These are phyloP conservation scores for Polydrusus cervinus DNA, from an alignment of 2,888 invertebrate species.

Conservation along the genomic window DNA sequence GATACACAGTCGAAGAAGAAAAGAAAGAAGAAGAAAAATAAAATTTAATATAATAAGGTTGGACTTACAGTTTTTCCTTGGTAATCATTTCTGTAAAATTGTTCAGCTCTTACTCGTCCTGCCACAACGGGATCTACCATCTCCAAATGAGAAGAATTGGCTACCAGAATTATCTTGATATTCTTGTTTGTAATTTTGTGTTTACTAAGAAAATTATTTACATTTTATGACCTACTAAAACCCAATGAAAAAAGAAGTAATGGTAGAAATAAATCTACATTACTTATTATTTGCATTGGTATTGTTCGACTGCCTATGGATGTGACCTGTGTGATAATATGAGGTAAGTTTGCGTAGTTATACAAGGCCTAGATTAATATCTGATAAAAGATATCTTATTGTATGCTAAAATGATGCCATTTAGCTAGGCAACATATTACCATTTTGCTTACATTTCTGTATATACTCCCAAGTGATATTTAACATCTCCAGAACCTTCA, in stretches of 20 bases:
- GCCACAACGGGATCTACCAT: constrained; percentile 95
- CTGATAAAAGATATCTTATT: too few relatives aligned
- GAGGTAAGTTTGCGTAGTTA: too few relatives aligned
- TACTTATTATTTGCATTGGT: too few relatives aligned
- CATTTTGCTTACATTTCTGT: constrained; percentile 76
- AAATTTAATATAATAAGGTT: background rate
- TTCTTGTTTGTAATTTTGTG: constrained; percentile 94
- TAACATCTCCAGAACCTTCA: constrained; percentile 92
- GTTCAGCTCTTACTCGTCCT: constrained; percentile 95
- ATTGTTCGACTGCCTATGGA: too few relatives aligned
- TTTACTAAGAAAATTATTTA: constrained; percentile 72
- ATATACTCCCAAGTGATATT: constrained; percentile 92
- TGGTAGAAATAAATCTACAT: too few relatives aligned
- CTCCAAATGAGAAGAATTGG: constrained; percentile 94
- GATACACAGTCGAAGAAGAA: background rate
- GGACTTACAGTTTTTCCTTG: constrained; percentile 86
- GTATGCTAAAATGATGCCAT: too few relatives aligned
- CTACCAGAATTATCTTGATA: constrained; percentile 88
- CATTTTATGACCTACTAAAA: too few relatives aligned
- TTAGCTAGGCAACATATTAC: too few relatives aligned
- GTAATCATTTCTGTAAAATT: constrained; percentile 93
- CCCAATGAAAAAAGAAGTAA: too few relatives aligned
- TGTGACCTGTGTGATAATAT: too few relatives aligned
- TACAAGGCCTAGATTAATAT: too few relatives aligned
- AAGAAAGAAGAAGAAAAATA: background rate